phyloP scores from a whole-genome alignment of 2,888 invertebrate genomes.

The Nowickia ferox region DNA sequence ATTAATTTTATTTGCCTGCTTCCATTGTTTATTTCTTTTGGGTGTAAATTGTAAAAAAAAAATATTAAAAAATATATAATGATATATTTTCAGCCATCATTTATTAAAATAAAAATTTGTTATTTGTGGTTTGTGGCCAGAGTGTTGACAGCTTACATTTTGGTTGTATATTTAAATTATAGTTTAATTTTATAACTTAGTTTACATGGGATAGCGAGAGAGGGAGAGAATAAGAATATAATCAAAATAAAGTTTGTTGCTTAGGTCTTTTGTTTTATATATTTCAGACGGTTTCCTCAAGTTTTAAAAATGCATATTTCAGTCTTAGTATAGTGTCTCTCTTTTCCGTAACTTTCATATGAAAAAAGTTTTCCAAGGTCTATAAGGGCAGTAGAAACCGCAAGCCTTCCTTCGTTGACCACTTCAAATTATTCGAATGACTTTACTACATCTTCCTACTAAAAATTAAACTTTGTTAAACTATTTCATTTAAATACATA shows the following conservation, averaged over 20 bases:
- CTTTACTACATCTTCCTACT: neutral
- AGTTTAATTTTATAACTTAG: neutral
- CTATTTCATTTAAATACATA: neutral
- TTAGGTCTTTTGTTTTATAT: conserved; percentile 37
- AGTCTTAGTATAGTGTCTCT: too few relatives aligned
- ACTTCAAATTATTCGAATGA: too few relatives aligned
- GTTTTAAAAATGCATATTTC: too few relatives aligned
- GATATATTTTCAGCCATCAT: neutral
- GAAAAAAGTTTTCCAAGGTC: too few relatives aligned
- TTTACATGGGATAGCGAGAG: neutral
- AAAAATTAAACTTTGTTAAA: neutral
- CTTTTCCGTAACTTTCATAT: too few relatives aligned
- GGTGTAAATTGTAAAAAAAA: conserved; percentile 31
- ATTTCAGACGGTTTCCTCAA: too few relatives aligned
- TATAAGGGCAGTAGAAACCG: too few relatives aligned
- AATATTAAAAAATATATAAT: conserved; percentile 10
- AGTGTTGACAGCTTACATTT: neutral
- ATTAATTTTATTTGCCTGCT: conserved; percentile 32
- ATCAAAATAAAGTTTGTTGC: conserved; percentile 1
- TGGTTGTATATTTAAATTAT: conserved; percentile 10
- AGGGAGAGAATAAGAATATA: neutral
- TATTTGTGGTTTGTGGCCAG: neutral
- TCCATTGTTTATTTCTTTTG: neutral
- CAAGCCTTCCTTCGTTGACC: too few relatives aligned
- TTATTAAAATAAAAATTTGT: neutral